Evolutionary conservation across 1,140 invertebrate genomes (phyloP).

Genomic region (Bombus fervidus): DNA sequence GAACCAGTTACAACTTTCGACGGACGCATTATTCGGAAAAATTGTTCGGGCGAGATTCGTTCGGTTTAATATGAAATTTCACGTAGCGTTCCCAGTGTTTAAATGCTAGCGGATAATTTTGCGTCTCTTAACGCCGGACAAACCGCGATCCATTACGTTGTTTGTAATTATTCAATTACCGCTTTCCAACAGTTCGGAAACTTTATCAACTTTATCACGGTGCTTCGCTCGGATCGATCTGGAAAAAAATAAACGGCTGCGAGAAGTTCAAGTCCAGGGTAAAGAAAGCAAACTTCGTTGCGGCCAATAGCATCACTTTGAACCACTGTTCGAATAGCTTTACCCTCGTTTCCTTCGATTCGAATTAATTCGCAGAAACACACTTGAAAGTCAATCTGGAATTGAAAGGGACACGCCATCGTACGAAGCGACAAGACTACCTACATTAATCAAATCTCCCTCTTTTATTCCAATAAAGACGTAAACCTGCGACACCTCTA

Average conservation of each 20-base stretch:
- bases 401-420: not conserved
- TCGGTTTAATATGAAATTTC: conserved; percentile 28
- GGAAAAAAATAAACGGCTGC: not conserved
- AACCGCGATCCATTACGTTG: conserved; percentile 15
- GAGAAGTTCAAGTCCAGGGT: conserved; percentile 2
- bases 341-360: not conserved
- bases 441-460: conserved; percentile 11
- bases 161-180: conserved; percentile 13
- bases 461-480: not conserved
- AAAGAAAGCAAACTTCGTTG: conserved; percentile 6
- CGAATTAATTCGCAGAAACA: conserved; percentile 3
- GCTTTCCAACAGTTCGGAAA: not conserved
- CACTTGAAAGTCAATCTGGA: not conserved
- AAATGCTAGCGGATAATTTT: conserved; percentile 22
- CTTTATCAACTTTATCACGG: not conserved
- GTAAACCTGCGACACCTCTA: not conserved
- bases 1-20: conserved; percentile 38
- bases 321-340: not conserved
- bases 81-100: not conserved
- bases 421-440: not conserved
- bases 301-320: not conserved
- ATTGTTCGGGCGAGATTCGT: conserved; percentile 10
- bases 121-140: not conserved
- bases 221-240: not conserved
- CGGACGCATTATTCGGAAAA: conserved; percentile 34